Conservation (phyloP, 2,888 invertebrate species). For the Leptogaster cylindrica region DNA sequence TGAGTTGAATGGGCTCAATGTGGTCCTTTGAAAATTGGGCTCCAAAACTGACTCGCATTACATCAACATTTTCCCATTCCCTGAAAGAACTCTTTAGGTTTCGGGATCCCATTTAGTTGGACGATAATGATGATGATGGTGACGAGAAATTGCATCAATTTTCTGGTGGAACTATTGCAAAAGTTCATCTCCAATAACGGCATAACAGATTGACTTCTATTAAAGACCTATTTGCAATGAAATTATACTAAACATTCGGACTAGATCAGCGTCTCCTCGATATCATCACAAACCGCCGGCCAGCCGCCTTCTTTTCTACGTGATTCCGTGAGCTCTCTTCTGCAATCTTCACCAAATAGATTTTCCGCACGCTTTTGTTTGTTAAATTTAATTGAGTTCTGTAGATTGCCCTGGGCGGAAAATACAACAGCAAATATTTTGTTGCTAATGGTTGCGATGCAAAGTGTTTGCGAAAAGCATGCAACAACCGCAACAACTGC, state of each 20-base stretch:
- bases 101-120: too few species aligned
- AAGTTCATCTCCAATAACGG: neutral
- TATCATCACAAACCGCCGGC: neutral
- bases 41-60: too few species aligned
- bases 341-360: neutral
- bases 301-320: neutral
- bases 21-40: too few species aligned
- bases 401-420: too few species aligned
- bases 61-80: neutral
- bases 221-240: neutral
- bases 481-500: too few species aligned
- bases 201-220: neutral
- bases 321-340: neutral
- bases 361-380: neutral
- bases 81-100: neutral
- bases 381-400: constrained; percentile 1
- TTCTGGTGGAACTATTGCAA: too few species aligned
- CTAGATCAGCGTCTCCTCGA: neutral
- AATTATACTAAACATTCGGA: neutral
- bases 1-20: too few species aligned
- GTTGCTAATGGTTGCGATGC: too few species aligned
- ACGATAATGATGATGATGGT: neutral
- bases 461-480: too few species aligned
- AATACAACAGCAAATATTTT: too few species aligned
- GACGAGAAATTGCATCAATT: too few species aligned